A percentile compares a stretch with the other conserved stretches of the same genome.
These are phyloP conservation scores for Lutraria lutraria DNA, from an alignment of 2,888 invertebrate genomes.

Conservation along the genomic window DNA sequence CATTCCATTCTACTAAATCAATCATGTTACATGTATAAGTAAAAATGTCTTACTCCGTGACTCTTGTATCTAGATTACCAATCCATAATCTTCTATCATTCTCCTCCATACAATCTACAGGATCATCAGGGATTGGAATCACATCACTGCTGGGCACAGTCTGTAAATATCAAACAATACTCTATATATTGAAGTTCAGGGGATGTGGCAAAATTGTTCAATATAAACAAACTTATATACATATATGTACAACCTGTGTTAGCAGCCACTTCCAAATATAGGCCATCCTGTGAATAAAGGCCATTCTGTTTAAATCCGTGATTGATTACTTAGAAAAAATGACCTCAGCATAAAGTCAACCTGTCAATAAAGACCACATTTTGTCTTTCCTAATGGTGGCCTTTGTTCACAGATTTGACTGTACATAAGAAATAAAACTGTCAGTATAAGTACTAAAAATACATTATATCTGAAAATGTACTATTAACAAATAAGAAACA, in stretches of 20 bases:
- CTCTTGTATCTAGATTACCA: constrained; percentile 95
- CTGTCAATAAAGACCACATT: background rate
- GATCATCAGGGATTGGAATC: constrained; percentile 68
- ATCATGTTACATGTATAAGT: constrained; percentile 11
- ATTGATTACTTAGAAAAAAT: too few relatives aligned
- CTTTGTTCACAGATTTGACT: background rate
- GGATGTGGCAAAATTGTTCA: too few relatives aligned
- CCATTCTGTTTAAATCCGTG: too few relatives aligned
- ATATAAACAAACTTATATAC: too few relatives aligned
- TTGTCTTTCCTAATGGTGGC: too few relatives aligned
- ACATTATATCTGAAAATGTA: background rate
- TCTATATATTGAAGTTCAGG: too few relatives aligned
- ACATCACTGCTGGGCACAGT: background rate
- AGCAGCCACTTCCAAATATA: too few relatives aligned
- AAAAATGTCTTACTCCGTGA: constrained; percentile 95
- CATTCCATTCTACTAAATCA: too few relatives aligned
- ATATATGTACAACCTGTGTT: background rate
- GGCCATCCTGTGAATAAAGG: too few relatives aligned
- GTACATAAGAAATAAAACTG: background rate
- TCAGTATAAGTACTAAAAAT: background rate
- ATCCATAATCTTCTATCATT: constrained; percentile 92
- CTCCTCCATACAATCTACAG: constrained; percentile 67
- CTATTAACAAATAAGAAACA: too few relatives aligned
- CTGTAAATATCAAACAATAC: constrained; percentile 15
- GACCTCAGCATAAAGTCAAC: too few relatives aligned